phyloP scores from a whole-genome alignment of 2,888 invertebrate species.

The Clostera curtula region DNA sequence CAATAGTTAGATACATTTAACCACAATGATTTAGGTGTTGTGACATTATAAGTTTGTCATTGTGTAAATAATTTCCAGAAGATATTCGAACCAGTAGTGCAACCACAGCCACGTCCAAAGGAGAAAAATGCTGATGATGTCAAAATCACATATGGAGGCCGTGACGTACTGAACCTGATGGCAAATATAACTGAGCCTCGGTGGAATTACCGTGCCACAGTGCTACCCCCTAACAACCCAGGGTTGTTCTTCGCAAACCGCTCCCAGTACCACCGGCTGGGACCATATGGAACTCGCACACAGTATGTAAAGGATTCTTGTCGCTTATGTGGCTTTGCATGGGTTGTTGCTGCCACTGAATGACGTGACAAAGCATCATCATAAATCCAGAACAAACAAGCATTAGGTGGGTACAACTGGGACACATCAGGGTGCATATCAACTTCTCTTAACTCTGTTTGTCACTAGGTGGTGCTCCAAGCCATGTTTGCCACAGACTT shows the following conservation, averaged over 20 bases:
- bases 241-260: conserved; percentile 77
- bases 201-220: conserved; percentile 73
- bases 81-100: conserved; percentile 58
- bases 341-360: conserved; percentile 66
- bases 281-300: conserved; percentile 69
- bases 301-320: conserved; percentile 75
- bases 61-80: conserved; percentile 46
- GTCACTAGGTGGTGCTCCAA: conserved; percentile 41
- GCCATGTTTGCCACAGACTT: conserved; percentile 39
- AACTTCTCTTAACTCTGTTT: conserved; percentile 31
- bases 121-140: conserved; percentile 51
- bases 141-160: conserved; percentile 65
- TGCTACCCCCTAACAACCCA: conserved; percentile 72
- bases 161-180: conserved; percentile 76
- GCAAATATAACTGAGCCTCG: conserved; percentile 67
- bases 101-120: conserved; percentile 60
- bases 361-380: conserved; percentile 42
- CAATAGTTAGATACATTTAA: neutral
- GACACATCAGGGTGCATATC: conserved; percentile 61
- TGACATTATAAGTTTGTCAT: conserved; percentile 5
- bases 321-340: conserved; percentile 67
- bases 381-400: conserved; percentile 53
- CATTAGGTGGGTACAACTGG: conserved; percentile 50
- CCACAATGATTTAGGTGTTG: conserved; percentile 3
- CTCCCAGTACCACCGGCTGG: conserved; percentile 76